phyloP scores from a whole-genome alignment of 2,113 vertebrate genomes.

The Saimiri boliviensis region DNA sequence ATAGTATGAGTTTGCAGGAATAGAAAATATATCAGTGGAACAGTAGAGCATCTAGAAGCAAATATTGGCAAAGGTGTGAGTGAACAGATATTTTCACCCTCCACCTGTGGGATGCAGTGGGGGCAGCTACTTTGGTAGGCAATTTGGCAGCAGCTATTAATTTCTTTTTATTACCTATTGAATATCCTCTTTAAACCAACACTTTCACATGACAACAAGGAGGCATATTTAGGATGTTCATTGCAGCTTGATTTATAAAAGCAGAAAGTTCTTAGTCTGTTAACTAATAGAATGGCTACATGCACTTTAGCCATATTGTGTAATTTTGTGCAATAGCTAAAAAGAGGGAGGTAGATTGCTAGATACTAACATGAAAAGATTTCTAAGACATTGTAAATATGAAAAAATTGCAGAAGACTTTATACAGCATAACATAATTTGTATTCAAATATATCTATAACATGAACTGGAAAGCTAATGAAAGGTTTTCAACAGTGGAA shows the following conservation, averaged over 20 bases:
- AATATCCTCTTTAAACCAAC: background rate
- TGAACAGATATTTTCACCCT: background rate
- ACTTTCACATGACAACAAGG: background rate
- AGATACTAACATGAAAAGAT: background rate
- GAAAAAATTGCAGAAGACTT: background rate
- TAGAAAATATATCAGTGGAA: background rate
- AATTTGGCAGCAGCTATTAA: background rate
- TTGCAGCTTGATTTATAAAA: background rate
- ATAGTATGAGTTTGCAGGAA: background rate
- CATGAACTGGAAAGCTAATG: background rate
- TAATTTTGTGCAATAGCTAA: background rate
- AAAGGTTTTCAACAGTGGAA: background rate
- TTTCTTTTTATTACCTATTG: background rate
- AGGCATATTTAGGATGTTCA: background rate
- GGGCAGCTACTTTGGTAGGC: background rate
- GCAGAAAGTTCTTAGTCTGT: background rate
- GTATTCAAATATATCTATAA: background rate
- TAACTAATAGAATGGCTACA: background rate
- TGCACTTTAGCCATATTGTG: background rate
- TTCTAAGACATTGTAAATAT: background rate
- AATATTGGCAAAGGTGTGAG: background rate
- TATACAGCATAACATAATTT: background rate
- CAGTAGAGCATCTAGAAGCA: background rate
- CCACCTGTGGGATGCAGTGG: accelerated
- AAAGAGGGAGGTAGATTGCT: background rate